phyloP scores from a whole-genome alignment of 2,113 vertebrate genomes.

The Eolophus roseicapilla region DNA sequence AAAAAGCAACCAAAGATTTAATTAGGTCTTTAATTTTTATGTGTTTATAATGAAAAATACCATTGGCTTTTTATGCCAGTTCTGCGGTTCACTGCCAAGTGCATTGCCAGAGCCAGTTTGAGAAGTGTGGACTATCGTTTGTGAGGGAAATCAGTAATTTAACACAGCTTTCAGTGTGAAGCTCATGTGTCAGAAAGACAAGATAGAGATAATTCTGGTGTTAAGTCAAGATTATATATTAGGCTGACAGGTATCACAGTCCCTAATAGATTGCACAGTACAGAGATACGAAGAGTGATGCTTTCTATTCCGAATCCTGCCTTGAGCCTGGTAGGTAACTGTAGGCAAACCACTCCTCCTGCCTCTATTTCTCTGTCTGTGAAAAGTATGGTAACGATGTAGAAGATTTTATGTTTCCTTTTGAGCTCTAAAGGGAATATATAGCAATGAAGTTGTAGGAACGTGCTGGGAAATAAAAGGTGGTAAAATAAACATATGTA shows the following conservation, averaged over 20 bases:
- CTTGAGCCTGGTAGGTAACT: background rate
- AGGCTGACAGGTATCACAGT: slow-evolving; percentile 1
- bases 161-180: background rate
- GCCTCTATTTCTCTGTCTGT: background rate
- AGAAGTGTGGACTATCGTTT: background rate
- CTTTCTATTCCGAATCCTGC: background rate
- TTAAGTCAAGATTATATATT: slow-evolving; percentile 29
- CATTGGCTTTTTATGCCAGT: background rate
- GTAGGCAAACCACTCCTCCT: background rate
- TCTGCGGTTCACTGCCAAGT: background rate
- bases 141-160: background rate
- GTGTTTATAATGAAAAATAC: background rate
- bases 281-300: slow-evolving; percentile 38
- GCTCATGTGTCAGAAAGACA: background rate
- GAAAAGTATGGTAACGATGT: background rate
- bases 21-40: background rate
- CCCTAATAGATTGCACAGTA: background rate
- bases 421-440: slow-evolving; percentile 15
- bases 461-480: background rate
- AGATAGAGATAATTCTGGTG: slow-evolving; percentile 7
- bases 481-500: slow-evolving; percentile 12
- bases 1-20: background rate
- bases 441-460: background rate
- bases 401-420: background rate
- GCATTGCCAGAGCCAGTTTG: background rate